Base-by-base conservation (phyloP, 2,797 vertebrate genomes). In the Microctenopoma stevenorrisi region DNA sequence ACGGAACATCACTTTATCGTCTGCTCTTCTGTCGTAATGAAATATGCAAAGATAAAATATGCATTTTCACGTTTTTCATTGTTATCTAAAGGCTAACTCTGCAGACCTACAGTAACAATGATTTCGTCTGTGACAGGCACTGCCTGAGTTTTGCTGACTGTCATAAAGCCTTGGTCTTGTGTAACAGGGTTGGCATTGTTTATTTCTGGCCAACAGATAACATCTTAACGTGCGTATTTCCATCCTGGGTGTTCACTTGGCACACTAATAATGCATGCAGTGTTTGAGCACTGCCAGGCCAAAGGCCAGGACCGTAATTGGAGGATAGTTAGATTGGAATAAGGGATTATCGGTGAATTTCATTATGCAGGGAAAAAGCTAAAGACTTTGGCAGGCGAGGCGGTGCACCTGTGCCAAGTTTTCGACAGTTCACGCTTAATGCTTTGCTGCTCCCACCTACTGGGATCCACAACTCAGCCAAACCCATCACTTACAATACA, bases 271-370 rank as follows among this genome's bases (percentile, higher is more conserved):
- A n/a, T 50, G 46, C 26, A 49, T 67, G 56, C 14, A n/a, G 60
- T 37, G 71, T 66, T 79, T 76, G 79, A 49, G 67, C 8, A 9
- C 42, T 15, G 53, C 51, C 46, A 53, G 70, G 64, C 22, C 67
- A 72, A 68, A 77, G 61, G 68, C 40, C 37, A 3, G 48, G 40
- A 43, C 67, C 55, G 66, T 78, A 84, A 89, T 75, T 84, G 83
- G 75, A 57, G 64, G 71, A 51, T 58, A 68, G 58, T 73, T 72
- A 58, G 65, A 82, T 78, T 85, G 68, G 69, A 70, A 66, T 48
- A 44, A 67, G 74, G 83, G 84, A 88, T 85, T 86, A 86, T 53
- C 72, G 62, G 78, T 55, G 62, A 77, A 83, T 81, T 82, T 86
- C 80, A 87, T 87, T 75, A 81, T 14, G 28, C 35, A 25, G 16